Evolutionary conservation across 2,888 invertebrate genomes (phyloP).

Genomic region (Oscheius myriophilus): DNA sequence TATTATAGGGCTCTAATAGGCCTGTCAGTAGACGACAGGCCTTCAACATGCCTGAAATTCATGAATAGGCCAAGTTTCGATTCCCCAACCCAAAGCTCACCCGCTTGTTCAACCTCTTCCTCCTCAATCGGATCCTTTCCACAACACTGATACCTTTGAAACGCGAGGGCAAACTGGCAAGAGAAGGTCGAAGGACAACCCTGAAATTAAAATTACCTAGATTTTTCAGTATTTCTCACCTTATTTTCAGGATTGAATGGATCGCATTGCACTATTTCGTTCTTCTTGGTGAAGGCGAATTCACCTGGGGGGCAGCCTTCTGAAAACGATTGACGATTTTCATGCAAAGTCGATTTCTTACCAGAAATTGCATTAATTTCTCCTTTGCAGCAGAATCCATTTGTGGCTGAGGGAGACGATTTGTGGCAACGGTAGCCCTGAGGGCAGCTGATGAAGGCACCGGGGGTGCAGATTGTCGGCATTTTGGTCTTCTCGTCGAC

Average conservation of each 20-base stretch:
- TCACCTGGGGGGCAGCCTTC: conserved; percentile 68
- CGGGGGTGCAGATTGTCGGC: conserved; percentile 65
- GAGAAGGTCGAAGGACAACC: conserved; percentile 51
- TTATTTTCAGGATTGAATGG: conserved; percentile 64
- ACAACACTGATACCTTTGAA: conserved; percentile 67
- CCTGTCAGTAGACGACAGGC: no score
- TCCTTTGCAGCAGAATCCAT: conserved; percentile 65
- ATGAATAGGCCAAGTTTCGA: no score
- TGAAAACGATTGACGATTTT: no score
- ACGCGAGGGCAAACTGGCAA: conserved; percentile 62
- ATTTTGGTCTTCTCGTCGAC: conserved; percentile 64
- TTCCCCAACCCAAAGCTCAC: conserved; percentile 14
- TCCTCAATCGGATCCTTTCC: conserved; percentile 66
- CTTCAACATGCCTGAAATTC: no score
- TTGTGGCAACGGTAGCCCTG: conserved; percentile 62
- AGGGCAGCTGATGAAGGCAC: conserved; percentile 63
- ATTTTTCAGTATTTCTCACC: conserved; percentile 33
- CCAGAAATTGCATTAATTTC: conserved; percentile 61
- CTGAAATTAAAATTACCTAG: conserved; percentile 14
- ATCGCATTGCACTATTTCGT: conserved; percentile 62
- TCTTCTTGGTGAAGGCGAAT: conserved; percentile 57
- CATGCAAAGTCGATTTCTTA: background rate
- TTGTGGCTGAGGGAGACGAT: conserved; percentile 36
- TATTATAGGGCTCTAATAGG: no score
- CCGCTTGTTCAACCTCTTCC: conserved; percentile 58